Base-by-base conservation (phyloP, 1,140 invertebrate species). In the Bacillus rossius region DNA sequence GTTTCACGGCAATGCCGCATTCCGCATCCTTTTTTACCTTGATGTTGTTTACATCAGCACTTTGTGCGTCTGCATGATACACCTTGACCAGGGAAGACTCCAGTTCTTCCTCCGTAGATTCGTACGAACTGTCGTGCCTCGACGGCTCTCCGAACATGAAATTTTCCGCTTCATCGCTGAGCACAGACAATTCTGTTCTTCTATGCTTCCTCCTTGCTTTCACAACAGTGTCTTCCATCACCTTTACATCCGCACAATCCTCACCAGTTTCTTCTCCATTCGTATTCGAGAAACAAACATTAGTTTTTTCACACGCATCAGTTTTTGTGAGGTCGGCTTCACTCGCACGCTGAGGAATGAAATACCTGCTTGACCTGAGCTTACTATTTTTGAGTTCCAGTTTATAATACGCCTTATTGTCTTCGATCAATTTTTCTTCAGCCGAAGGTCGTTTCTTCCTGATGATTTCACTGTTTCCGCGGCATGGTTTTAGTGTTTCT, bases 131-230 rank as follows among this genome's bases (percentile, higher is more conserved):
- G 8, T 84, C 81, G 20, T 83, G 80, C 26, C 82, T 78, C 59
- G 81, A 82, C 0, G 86, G 83, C 37, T 80, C 78, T 2, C 78
- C 73, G 69, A 92, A 92, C 83, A 92, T 87, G 68, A 91, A 92
- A 49, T 86, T 89, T 63, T 90, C 88, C 0, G 88, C 89, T 69
- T 92, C 88, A 58, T 89, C 85, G 57, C 88, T 91, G 1, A 92
- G 67, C 17, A 86, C 76, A 0, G 84, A 83, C 17, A 91, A 64
- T 71, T 91, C 87, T 0, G 87, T 85, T 50, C 84, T 81, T 19
- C 87, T 76, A 87, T 76, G 3, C 88, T 79, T 52, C 86, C 84
- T 53, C 79, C 82, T 63, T 89, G 89, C 61, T 41, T 57, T 48
- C 19, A 41, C 45, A 50, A 40, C 0, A 54, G 23, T 14, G 16